Evolutionary conservation across 2,888 invertebrate genomes (phyloP).

Genomic region (Fragum sueziense): DNA sequence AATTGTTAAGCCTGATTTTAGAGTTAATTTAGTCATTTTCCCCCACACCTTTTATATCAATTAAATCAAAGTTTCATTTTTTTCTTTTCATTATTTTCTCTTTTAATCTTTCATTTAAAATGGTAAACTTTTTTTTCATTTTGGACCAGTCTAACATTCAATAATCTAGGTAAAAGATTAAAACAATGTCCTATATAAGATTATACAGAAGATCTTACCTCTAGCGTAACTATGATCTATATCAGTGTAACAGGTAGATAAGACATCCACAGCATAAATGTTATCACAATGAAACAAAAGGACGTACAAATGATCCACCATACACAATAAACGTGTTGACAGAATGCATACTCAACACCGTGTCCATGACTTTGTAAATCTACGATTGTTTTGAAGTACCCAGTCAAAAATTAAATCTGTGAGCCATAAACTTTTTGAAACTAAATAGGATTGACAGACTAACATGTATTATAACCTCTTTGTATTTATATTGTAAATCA

Average conservation of each 20-base stretch:
- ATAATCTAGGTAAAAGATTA: too few relatives aligned
- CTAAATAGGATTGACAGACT: constrained; percentile 12
- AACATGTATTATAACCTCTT: constrained; percentile 11
- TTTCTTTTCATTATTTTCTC: too few relatives aligned
- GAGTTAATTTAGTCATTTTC: too few relatives aligned
- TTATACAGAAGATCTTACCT: not conserved
- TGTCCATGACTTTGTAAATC: constrained; percentile 8
- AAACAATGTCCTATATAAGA: not conserved
- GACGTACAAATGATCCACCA: constrained; percentile 45
- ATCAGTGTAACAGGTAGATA: constrained; percentile 6
- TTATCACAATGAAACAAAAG: constrained; percentile 51
- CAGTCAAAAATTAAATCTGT: constrained; percentile 7
- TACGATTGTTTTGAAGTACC: constrained; percentile 7
- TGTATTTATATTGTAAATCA: too few relatives aligned
- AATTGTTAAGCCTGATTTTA: too few relatives aligned
- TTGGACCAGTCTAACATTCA: too few relatives aligned
- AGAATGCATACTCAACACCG: constrained; percentile 26
- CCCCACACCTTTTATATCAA: too few relatives aligned
- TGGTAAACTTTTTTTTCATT: too few relatives aligned
- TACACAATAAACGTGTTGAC: constrained; percentile 34
- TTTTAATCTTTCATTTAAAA: too few relatives aligned
- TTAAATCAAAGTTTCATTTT: too few relatives aligned
- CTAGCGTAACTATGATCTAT: not conserved
- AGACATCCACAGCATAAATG: not conserved
- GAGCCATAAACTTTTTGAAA: constrained; percentile 15